Evolutionary conservation across 92 coral and sea anemone genomes (phyloP).

Genomic region (Zoanthus sansibaricus): DNA sequence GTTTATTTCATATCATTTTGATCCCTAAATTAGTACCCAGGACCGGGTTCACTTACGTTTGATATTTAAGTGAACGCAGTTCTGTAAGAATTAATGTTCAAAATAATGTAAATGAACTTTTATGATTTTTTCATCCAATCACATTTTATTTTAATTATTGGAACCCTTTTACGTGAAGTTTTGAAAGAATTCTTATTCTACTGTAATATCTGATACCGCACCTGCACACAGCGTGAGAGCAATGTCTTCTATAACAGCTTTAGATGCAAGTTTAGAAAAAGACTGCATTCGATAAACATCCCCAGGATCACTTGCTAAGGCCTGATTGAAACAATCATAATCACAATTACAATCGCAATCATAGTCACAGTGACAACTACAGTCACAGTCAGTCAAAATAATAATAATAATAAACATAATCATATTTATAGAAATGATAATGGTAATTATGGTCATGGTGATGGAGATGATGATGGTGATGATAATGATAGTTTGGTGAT

Average conservation of each 20-base stretch:
- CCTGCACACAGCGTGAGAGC: slow-evolving; percentile 42
- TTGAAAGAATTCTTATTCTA: too few species aligned
- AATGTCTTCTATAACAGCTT: not conserved
- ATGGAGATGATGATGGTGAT: too few species aligned
- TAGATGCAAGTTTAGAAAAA: not conserved
- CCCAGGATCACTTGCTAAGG: slow-evolving; percentile 3
- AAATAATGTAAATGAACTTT: too few species aligned
- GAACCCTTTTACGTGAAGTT: too few species aligned
- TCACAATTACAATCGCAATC: not conserved
- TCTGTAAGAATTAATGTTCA: too few species aligned
- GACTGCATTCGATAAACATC: slow-evolving; percentile 27
- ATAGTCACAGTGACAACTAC: not conserved
- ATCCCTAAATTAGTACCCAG: too few species aligned
- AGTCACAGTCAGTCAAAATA: not conserved
- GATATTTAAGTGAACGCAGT: too few species aligned
- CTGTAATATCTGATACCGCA: not conserved
- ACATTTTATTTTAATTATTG: too few species aligned
- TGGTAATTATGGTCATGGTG: not conserved
- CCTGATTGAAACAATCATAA: not conserved
- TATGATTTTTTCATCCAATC: too few species aligned
- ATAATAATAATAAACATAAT: not conserved
- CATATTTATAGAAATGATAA: not conserved
- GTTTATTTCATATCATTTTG: too few species aligned
- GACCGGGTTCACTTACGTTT: too few species aligned
- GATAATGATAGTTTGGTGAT: too few species aligned